phyloP scores from a whole-genome alignment of 2,113 vertebrate species.

The Phasianus colchicus region DNA sequence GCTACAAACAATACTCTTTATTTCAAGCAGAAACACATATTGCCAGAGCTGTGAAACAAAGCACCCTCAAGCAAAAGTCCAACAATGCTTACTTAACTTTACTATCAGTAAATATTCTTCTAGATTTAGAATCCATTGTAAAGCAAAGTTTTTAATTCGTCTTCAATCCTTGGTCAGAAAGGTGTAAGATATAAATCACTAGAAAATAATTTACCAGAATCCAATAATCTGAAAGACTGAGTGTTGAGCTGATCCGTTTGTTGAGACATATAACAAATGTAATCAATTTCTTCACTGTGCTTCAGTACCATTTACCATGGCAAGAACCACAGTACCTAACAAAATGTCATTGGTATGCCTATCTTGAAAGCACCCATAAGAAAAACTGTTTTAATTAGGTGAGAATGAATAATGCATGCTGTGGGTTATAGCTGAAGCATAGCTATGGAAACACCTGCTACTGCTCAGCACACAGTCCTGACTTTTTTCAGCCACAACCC shows the following conservation, averaged over 20 bases:
- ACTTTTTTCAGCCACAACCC: neutral
- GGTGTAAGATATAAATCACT: neutral
- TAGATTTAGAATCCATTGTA: neutral
- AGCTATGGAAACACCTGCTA: neutral
- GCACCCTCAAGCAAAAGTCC: neutral
- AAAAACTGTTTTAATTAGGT: neutral
- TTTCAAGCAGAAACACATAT: neutral
- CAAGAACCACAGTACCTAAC: neutral
- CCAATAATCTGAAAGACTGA: neutral
- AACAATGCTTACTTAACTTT: neutral
- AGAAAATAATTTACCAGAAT: neutral
- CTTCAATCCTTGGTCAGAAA: neutral
- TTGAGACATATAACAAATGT: neutral
- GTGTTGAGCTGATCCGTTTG: neutral
- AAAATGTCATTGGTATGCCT: neutral
- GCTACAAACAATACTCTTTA: neutral
- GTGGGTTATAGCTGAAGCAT: neutral
- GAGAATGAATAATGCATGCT: neutral
- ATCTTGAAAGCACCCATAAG: neutral
- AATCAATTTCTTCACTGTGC: neutral
- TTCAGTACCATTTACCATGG: neutral
- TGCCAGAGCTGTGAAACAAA: neutral
- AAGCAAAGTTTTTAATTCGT: neutral
- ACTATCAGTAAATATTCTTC: neutral
- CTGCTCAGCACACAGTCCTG: neutral